Conservation (phyloP, 2,888 invertebrate genomes). For the Matsumyia berberina region DNA sequence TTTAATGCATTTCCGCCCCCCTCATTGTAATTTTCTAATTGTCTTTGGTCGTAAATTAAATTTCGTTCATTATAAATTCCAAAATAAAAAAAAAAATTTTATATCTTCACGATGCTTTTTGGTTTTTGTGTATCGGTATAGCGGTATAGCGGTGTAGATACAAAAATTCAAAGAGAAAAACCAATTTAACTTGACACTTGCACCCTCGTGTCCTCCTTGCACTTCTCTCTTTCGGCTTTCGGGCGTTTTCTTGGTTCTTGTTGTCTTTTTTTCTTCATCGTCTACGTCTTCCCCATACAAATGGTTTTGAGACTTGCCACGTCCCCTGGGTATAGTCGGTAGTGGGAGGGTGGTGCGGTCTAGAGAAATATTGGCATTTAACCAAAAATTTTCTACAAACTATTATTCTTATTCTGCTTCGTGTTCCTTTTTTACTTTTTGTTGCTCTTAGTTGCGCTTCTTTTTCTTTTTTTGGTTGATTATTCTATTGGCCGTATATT, state of each 20-base stretch:
- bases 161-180: background rate
- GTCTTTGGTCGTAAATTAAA: no score
- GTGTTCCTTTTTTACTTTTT: background rate
- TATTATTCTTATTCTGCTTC: constrained; percentile 61
- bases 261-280: constrained; percentile 18
- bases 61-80: background rate
- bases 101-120: no score
- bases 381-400: constrained; percentile 70
- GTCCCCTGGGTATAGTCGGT: background rate
- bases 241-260: background rate
- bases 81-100: no score
- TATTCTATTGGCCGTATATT: constrained; percentile 33
- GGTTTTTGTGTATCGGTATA: no score
- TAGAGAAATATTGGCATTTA: constrained; percentile 65
- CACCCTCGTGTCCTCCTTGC: constrained; percentile 58
- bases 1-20: no score
- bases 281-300: constrained; percentile 58
- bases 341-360: constrained; percentile 37
- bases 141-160: no score
- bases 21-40: no score
- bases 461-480: constrained; percentile 25
- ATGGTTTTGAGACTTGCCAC: constrained; percentile 43
- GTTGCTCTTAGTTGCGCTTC: background rate
- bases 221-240: constrained; percentile 32
- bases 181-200: constrained; percentile 71